Evolutionary conservation across 2,797 vertebrate species (phyloP).

Genomic region (Dallia pectoralis): DNA sequence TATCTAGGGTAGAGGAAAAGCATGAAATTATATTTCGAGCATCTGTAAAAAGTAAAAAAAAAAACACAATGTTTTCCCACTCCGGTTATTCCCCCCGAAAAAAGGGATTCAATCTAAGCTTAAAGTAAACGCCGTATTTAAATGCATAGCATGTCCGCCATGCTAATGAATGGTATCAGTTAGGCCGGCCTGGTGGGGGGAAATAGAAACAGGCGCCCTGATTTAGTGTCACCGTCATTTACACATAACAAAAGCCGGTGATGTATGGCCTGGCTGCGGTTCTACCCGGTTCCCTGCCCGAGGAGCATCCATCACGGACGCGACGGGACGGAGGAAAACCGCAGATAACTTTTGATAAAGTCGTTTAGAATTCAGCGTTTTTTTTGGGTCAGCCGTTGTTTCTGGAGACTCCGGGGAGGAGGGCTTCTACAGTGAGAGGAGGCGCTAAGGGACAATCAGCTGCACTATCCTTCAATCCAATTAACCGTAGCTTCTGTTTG

Average conservation of each 20-base stretch:
- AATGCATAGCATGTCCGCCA: constrained; percentile 19
- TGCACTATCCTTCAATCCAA: constrained; percentile 70
- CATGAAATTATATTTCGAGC: neutral
- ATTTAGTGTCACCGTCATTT: constrained; percentile 52
- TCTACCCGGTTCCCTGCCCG: constrained; percentile 26
- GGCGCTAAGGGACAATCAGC: constrained; percentile 66
- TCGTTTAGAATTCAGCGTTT: constrained; percentile 58
- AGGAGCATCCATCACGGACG: constrained; percentile 58
- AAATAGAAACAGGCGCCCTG: constrained; percentile 39
- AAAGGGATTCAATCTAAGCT: constrained; percentile 14
- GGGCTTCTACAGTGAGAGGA: constrained; percentile 35
- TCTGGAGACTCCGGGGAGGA: constrained; percentile 30
- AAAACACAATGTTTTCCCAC: neutral
- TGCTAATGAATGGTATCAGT: constrained; percentile 46
- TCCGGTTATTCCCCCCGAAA: neutral
- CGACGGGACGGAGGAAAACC: constrained; percentile 41
- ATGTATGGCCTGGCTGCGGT: constrained; percentile 52
- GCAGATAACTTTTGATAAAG: constrained; percentile 58
- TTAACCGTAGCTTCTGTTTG: constrained; percentile 67
- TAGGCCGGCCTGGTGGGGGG: constrained; percentile 12
- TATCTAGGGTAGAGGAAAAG: neutral
- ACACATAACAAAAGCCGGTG: constrained; percentile 44
- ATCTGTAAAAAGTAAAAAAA: neutral
- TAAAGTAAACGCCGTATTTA: constrained; percentile 10
- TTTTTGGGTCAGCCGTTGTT: constrained; percentile 50